phyloP scores from a whole-genome alignment of 2,888 invertebrate genomes.

The Zeuzera pyrina region DNA sequence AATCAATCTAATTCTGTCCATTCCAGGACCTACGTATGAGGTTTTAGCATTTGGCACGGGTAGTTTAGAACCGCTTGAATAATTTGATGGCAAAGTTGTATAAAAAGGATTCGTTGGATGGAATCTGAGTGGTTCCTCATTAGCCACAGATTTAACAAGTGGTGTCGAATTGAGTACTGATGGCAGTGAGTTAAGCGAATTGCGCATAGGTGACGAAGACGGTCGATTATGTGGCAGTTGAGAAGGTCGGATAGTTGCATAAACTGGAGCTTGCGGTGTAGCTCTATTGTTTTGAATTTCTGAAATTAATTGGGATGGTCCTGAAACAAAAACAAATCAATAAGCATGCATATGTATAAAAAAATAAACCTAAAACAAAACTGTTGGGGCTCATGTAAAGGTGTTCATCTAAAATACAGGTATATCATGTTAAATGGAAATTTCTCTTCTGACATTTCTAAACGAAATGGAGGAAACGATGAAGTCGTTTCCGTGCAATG shows the following conservation, averaged over 20 bases:
- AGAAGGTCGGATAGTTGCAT: constrained; percentile 55
- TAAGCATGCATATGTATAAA: no score
- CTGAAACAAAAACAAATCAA: constrained; percentile 53
- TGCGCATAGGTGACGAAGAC: constrained; percentile 32
- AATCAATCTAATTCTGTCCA: constrained; percentile 42
- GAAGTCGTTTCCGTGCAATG: constrained; percentile 32
- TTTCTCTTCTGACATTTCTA: constrained; percentile 29
- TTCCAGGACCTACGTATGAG: constrained; percentile 34
- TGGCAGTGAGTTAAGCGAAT: constrained; percentile 44
- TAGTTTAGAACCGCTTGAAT: constrained; percentile 56
- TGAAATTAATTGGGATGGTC: constrained; percentile 56
- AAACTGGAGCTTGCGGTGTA: constrained; percentile 58
- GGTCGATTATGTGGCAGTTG: constrained; percentile 38
- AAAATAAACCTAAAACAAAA: background rate
- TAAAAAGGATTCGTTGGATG: constrained; percentile 68
- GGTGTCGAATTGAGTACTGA: constrained; percentile 43
- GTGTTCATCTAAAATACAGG: background rate
- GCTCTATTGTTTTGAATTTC: constrained; percentile 42
- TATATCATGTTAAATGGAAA: background rate
- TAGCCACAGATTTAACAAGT: constrained; percentile 40
- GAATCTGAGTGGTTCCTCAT: constrained; percentile 46
- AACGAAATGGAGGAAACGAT: constrained; percentile 31
- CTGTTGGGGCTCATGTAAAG: background rate
- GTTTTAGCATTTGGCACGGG: constrained; percentile 54
- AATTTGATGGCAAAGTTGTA: constrained; percentile 57